Percentiles rank a stretch among this genome's conserved stretches.
phyloP scores from a whole-genome alignment of 2,113 vertebrate genomes.

The Egretta garzetta region DNA sequence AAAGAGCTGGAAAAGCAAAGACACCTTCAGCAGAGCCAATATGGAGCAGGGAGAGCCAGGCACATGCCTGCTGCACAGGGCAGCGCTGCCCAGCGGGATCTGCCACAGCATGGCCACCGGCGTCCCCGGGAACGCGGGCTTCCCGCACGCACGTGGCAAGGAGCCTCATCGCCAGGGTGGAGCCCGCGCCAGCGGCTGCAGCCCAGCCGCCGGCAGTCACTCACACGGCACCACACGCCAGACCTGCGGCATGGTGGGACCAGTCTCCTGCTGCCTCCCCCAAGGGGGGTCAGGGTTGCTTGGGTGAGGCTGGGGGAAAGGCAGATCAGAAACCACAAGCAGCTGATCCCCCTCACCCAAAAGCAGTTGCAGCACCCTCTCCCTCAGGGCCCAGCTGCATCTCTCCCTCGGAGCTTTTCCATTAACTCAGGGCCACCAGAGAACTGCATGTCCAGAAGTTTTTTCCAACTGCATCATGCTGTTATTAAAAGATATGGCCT shows the following conservation, averaged over 20 bases:
- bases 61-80: background rate
- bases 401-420: background rate
- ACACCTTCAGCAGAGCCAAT: background rate
- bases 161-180: background rate
- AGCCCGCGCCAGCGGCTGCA: background rate
- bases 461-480: slow-evolving; percentile 36
- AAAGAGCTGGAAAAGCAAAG: background rate
- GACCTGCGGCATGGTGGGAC: background rate
- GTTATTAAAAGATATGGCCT: slow-evolving; percentile 56
- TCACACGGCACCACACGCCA: background rate
- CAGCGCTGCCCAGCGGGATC: background rate
- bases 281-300: background rate
- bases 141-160: accelerated
- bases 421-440: background rate
- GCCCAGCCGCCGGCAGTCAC: background rate
- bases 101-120: background rate
- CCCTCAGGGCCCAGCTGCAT: background rate
- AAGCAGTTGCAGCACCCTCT: background rate
- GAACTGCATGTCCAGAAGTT: background rate
- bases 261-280: background rate
- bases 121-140: background rate
- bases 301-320: background rate
- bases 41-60: background rate
- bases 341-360: background rate
- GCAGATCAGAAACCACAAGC: background rate